Evolutionary conservation across 2,888 invertebrate species (phyloP).

Genomic region (Operophtera brumata): DNA sequence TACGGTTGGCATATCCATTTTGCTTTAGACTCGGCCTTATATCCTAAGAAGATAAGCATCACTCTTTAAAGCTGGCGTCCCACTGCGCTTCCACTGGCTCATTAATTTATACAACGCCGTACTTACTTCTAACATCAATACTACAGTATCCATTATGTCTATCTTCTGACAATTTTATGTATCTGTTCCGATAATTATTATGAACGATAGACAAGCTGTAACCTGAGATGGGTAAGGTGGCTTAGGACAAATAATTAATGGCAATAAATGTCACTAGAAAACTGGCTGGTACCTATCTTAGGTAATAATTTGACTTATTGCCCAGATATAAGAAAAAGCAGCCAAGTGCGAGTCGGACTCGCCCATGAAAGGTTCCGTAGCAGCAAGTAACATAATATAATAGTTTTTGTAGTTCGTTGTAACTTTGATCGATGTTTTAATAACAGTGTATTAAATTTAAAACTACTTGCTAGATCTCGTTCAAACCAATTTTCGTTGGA

Average conservation of each 20-base stretch:
- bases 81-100: constrained; percentile 26
- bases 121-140: constrained; percentile 22
- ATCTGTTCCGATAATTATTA: constrained; percentile 30
- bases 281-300: neutral
- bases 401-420: too few relatives aligned
- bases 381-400: too few relatives aligned
- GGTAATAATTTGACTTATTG: too few relatives aligned
- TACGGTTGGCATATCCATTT: too few relatives aligned
- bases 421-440: too few relatives aligned
- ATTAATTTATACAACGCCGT: constrained; percentile 31
- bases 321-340: too few relatives aligned
- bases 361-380: too few relatives aligned
- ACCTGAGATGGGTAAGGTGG: constrained; percentile 32
- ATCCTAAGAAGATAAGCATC: constrained; percentile 36
- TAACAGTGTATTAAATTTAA: too few relatives aligned
- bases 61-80: constrained; percentile 22
- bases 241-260: neutral
- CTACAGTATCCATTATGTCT: constrained; percentile 37
- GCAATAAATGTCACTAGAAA: neutral
- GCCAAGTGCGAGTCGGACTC: too few relatives aligned
- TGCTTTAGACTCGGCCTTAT: neutral
- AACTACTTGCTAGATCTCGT: too few relatives aligned
- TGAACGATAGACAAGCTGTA: constrained; percentile 32
- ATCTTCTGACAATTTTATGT: constrained; percentile 48
- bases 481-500: too few relatives aligned